Evolutionary conservation across 2,888 invertebrate species (phyloP).

Genomic region (Chrysomela aeneicollis): DNA sequence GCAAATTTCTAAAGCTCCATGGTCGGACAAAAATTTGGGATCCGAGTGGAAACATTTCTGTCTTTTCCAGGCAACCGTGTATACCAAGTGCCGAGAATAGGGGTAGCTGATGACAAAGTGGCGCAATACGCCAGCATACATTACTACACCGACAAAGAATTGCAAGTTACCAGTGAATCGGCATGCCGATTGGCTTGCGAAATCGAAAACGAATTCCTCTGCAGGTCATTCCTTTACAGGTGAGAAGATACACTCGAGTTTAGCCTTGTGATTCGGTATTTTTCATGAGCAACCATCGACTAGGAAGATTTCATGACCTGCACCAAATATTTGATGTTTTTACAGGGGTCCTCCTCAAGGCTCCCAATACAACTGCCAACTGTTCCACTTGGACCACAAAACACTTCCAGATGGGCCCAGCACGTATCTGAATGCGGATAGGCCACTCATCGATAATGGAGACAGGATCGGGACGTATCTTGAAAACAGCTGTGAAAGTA

Average conservation of each 20-base stretch:
- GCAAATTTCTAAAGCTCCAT: too few relatives aligned
- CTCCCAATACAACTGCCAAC: slow-evolving; percentile 87
- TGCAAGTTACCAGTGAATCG: slow-evolving; percentile 87
- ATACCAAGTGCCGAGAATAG: slow-evolving; percentile 84
- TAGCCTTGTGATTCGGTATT: background rate
- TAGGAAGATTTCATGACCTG: background rate
- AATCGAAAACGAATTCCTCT: slow-evolving; percentile 91
- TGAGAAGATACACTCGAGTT: slow-evolving; percentile 17
- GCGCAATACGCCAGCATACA: slow-evolving; percentile 91
- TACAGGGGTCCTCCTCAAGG: slow-evolving; percentile 64
- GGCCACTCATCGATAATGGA: slow-evolving; percentile 90
- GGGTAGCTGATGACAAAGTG: slow-evolving; percentile 90
- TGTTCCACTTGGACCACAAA: slow-evolving; percentile 92
- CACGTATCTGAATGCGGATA: slow-evolving; percentile 87
- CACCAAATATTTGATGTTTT: slow-evolving; percentile 6
- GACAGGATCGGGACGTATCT: slow-evolving; percentile 89
- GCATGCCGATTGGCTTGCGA: slow-evolving; percentile 92
- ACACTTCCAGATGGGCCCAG: slow-evolving; percentile 92
- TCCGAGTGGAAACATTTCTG: too few relatives aligned
- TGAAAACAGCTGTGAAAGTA: slow-evolving; percentile 91
- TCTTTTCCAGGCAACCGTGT: slow-evolving; percentile 70
- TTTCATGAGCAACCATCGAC: background rate
- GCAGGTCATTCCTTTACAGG: slow-evolving; percentile 81
- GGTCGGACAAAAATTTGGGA: too few relatives aligned
- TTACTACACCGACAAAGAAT: slow-evolving; percentile 92